phyloP scores from a whole-genome alignment of 37 sponge, comb jelly and placozoan species.

The Crambe crambe region DNA sequence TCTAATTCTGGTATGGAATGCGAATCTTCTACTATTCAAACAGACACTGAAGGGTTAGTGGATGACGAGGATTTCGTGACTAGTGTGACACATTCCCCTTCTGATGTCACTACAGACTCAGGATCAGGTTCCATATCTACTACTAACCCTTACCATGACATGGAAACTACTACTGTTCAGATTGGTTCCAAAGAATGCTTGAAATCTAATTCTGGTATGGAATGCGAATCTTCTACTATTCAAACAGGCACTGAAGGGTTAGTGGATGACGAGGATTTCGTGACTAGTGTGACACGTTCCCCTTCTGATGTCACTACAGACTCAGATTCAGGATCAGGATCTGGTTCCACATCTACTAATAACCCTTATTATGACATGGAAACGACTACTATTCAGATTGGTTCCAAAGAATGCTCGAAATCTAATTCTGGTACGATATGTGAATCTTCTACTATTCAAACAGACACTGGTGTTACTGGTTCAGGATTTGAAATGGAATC shows the following conservation, averaged over 20 bases:
- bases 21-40: neutral
- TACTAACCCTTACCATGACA: neutral
- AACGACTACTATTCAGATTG: neutral
- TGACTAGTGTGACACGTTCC: neutral
- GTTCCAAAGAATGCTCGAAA: neutral
- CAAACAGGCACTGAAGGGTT: neutral
- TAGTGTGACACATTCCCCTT: neutral
- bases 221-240: neutral
- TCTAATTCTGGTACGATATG: neutral
- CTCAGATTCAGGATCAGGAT: neutral
- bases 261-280: neutral
- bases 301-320: neutral
- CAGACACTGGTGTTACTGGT: neutral
- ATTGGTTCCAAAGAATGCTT: neutral
- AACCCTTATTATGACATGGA: neutral
- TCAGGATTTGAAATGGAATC: neutral
- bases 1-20: neutral
- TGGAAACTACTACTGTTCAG: neutral
- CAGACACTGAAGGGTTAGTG: slow-evolving; percentile 5
- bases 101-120: neutral
- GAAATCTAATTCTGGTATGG: neutral
- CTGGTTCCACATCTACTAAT: neutral
- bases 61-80: neutral
- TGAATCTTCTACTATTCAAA: neutral
- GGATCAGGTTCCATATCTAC: neutral